Base-by-base conservation (phyloP, 2,113 vertebrate species). In the Gulo gulo region DNA sequence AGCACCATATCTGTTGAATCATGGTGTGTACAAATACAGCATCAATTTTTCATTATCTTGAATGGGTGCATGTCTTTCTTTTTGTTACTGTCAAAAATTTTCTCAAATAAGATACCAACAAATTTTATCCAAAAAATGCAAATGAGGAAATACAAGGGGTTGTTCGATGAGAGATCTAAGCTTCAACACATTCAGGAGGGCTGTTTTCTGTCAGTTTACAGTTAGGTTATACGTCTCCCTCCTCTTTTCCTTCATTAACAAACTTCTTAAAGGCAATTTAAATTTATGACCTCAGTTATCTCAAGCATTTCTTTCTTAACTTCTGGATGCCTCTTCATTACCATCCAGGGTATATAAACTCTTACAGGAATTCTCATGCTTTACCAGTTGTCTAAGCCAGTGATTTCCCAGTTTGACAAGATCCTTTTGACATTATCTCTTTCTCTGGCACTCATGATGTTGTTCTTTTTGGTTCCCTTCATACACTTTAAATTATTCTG, bases 1-100 rank as follows among this genome's bases (percentile, higher is more conserved):
- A 93, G 15, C 6, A 47, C 34, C 90, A 20, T 1, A 0, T 73
- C 88, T 92, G 97, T 13, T 96, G 76, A 97, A 73, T 97, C 89
- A 94, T 5, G 45, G 6, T 61, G 67, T 97, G 95, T 91, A 93
- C 74, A 97, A 97, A 95, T 29, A 97, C 16, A 42, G 39, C 93
- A 96, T 95, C 97, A 89, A 79, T 86, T 97, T 98, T 97, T 98
- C 71, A 96, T 97, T 97, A 94, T 96, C 97, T 97, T 97, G 73
- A 52, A 63, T 57, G 36, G 7, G 7, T 92, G 15, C 9, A 93
- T 86, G 88, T 26, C 34, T 97, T 94, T 31, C 23, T 65, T 59
- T 96, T 92, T 76, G 36, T 96, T 85, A 80, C 97, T 96, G 86
- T 97, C 83, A 92, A 65, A 55, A 94, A 91, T 97, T 45, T 91